phyloP scores from a whole-genome alignment of 1,140 invertebrate species.

The Drosophila nigrodunni region DNA sequence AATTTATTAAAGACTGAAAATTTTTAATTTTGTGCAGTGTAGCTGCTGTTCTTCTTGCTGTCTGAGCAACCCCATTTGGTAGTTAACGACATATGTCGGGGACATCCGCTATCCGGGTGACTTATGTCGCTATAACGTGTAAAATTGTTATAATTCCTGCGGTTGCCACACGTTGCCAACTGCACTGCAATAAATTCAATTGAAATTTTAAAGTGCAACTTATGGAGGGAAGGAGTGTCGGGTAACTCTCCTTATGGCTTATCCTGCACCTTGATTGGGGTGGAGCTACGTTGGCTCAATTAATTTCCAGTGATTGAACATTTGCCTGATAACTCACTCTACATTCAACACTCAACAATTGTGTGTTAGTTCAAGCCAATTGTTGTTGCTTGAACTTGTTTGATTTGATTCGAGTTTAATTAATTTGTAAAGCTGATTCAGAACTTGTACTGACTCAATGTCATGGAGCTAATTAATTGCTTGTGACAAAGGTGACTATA shows the following conservation, averaged over 20 bases:
- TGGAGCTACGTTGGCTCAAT: conserved; percentile 49
- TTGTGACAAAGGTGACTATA: background rate
- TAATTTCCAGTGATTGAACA: conserved; percentile 62
- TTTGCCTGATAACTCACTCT: conserved; percentile 46
- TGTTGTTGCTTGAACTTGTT: conserved; percentile 15
- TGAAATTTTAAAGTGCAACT: conserved; percentile 58
- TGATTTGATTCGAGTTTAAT: conserved; percentile 48
- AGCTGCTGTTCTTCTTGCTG: no score
- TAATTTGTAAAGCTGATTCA: conserved; percentile 39
- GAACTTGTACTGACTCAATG: background rate
- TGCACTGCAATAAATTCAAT: conserved; percentile 46
- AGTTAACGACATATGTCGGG: conserved; percentile 52
- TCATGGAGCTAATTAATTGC: conserved; percentile 20
- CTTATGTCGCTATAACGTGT: conserved; percentile 83
- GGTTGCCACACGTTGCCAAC: conserved; percentile 64
- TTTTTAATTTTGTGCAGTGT: no score
- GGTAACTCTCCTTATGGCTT: conserved; percentile 17
- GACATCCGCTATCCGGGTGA: conserved; percentile 71
- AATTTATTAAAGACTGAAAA: no score
- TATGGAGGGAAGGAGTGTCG: background rate
- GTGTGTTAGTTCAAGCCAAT: background rate
- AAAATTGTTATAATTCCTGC: conserved; percentile 83
- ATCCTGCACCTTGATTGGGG: conserved; percentile 1
- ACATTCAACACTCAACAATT: background rate
- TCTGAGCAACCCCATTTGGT: conserved; percentile 43